Conservation (phyloP, 2,113 vertebrate genomes). For the Oceanodroma tethys region DNA sequence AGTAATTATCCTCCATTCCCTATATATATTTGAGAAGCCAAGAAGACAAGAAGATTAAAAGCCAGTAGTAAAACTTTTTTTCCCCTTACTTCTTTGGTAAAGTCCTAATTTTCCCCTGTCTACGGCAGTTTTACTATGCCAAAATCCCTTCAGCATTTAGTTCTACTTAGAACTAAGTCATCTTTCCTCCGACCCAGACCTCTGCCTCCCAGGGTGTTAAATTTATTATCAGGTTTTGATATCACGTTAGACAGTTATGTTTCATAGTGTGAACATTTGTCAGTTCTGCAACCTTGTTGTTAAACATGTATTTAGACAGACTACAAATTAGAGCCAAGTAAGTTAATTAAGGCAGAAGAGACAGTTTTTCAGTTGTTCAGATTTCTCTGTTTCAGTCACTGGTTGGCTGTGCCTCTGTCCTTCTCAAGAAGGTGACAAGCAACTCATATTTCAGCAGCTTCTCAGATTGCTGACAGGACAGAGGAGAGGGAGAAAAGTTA, state of each 20-base stretch:
- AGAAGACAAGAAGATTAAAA: slow-evolving; percentile 7
- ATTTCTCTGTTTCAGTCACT: not conserved
- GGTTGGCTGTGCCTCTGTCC: not conserved
- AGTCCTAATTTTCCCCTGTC: not conserved
- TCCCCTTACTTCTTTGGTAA: not conserved
- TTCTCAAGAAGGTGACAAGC: not conserved
- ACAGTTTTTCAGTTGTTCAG: not conserved
- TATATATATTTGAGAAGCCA: not conserved
- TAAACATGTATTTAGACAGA: not conserved
- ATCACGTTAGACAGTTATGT: not conserved
- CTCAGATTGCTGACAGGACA: not conserved
- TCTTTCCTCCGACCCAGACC: not conserved
- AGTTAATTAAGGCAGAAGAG: not conserved
- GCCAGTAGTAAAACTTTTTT: not conserved
- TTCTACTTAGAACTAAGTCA: not conserved
- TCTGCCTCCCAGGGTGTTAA: not conserved
- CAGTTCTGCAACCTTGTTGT: not conserved
- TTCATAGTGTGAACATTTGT: not conserved
- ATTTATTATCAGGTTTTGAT: not conserved
- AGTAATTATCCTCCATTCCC: not conserved
- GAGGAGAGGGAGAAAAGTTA: not conserved
- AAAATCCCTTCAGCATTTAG: not conserved
- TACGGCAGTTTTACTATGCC: not conserved
- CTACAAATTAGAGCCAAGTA: not conserved
- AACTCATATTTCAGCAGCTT: not conserved